Evolutionary conservation across 2,113 vertebrate species (phyloP), one percentile per base, ranked within the genome.

Genomic region (Elanoides forficatus): DNA sequence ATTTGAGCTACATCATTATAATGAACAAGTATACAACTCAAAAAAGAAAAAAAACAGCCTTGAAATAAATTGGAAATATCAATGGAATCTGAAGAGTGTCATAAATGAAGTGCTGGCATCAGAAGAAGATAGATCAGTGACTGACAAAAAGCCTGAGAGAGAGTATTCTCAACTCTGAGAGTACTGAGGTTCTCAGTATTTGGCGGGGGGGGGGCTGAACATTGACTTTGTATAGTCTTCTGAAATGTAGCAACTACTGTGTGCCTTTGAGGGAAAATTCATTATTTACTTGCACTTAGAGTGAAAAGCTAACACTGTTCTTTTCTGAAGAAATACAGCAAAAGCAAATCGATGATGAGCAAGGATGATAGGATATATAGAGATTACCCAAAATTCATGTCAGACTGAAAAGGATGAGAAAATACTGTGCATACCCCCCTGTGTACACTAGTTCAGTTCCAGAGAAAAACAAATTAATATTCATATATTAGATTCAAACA

Each of bases 391-490:
- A 76, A 94, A 73, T 58, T 7, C 13, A 40, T 55, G 18, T 75
- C 52, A 96, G 72, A 23, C 26, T 79, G 59, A 72, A 93, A 94
- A 89, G 45, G 20, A 50, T 82, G 40, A 92, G 26, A 93, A 92
- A 67, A n/a, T 60, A 43, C 22, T 52, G 32, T 65, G 18, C 1
- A 0, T 66, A 88, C 8, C 30, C 15, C 27, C 8, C 14, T n/a
- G 7, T 50, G 50, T 38, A 65, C 43, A 65, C 34, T 32, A 23
- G 22, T 53, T 72, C 43, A 62, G 68, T 32, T 60, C 67, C 36
- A 94, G 13, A 62, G 47, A 81, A 92, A 79, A 88, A 60, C 15
- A 88, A 85, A 93, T 74, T 82, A 81, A 68, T 87, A 78, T 65
- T 91, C 21, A 50, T 80, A 47, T 62, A 50, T 92, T 72, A 78